A percentile compares a stretch with the other conserved stretches of the same genome.
phyloP scores from a whole-genome alignment of 2,113 vertebrate species.

The Arvicanthis niloticus region DNA sequence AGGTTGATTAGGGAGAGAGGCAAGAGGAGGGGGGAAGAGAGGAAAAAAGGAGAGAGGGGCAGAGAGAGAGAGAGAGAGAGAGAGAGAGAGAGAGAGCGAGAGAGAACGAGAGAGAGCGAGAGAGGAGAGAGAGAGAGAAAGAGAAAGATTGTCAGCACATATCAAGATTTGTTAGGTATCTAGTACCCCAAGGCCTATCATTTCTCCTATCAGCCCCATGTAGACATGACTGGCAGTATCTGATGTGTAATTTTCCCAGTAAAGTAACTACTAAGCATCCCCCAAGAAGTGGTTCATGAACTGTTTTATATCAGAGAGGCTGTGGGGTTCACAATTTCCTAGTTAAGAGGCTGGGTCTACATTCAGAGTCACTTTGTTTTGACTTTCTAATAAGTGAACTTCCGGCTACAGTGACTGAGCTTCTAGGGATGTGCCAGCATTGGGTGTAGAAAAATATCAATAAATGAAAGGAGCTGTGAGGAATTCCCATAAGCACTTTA shows the following conservation, averaged over 20 bases:
- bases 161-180: not conserved
- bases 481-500: not conserved
- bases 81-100: not conserved
- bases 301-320: not conserved
- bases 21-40: not conserved
- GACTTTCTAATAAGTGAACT: conserved; percentile 21
- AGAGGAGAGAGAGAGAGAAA: not conserved
- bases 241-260: not conserved
- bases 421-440: not conserved
- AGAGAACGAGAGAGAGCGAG: not conserved
- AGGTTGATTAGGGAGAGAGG: not conserved
- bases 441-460: not conserved
- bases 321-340: not conserved
- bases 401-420: not conserved
- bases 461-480: not conserved
- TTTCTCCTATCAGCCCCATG: not conserved
- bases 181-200: too few species aligned
- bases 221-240: not conserved
- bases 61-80: not conserved
- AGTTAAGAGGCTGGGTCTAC: not conserved
- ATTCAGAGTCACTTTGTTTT: not conserved
- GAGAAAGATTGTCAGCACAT: not conserved
- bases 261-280: not conserved
- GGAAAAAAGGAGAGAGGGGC: not conserved
- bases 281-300: not conserved